A percentile compares a stretch with the other conserved stretches of the same genome.
Conservation (phyloP, 2,797 vertebrate species). For the Acropternis orthonyx region DNA sequence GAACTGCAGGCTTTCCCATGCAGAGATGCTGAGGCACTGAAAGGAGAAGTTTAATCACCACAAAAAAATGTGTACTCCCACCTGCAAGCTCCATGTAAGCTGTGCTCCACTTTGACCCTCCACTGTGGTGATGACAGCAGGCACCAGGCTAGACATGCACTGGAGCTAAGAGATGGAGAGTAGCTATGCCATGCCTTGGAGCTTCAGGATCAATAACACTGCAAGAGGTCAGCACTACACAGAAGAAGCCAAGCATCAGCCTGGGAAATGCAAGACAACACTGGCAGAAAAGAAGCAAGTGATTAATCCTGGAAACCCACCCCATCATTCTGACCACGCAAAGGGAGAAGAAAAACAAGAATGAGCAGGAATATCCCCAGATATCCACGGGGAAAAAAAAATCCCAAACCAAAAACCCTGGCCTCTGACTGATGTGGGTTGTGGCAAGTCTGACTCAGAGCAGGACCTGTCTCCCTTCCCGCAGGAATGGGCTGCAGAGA, state of each 20-base stretch:
- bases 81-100: background rate
- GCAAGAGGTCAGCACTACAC: background rate
- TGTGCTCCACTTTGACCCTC: background rate
- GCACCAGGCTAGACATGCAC: background rate
- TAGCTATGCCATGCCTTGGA: background rate
- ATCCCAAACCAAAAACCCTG: background rate
- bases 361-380: background rate
- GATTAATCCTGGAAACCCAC: background rate
- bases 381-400: background rate
- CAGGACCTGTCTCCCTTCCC: conserved; percentile 3
- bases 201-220: background rate
- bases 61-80: background rate
- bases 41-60: background rate
- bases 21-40: background rate
- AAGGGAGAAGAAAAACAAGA: background rate
- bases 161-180: background rate
- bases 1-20: background rate
- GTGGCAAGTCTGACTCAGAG: conserved; percentile 27
- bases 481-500: background rate
- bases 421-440: background rate
- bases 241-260: background rate
- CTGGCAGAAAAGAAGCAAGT: background rate
- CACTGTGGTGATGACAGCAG: background rate
- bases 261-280: background rate
- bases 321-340: background rate